Evolutionary conservation across 2,888 invertebrate species (phyloP).

Genomic region (Eristalinus aeneus): DNA sequence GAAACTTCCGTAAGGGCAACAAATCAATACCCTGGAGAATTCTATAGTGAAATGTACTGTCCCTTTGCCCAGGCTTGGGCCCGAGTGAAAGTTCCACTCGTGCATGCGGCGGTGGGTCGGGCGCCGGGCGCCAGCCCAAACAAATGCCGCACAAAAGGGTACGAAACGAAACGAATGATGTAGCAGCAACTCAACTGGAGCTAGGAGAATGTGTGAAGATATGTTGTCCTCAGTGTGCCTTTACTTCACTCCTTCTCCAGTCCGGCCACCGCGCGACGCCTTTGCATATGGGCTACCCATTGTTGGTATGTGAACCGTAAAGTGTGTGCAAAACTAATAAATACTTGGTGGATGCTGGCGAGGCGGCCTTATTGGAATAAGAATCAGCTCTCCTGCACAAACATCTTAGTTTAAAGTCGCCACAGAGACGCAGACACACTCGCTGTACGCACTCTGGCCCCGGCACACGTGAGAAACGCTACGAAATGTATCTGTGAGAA

Average conservation of each 20-base stretch:
- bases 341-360: conserved; percentile 60
- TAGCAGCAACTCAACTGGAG: background rate
- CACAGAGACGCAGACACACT: conserved; percentile 12
- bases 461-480: conserved; percentile 2
- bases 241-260: background rate
- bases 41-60: conserved; percentile 71
- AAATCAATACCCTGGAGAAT: conserved; percentile 74
- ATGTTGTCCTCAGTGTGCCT: conserved; percentile 13
- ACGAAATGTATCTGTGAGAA: conserved; percentile 38
- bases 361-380: conserved; percentile 58
- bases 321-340: conserved; percentile 63
- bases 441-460: background rate
- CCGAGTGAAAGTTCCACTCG: conserved; percentile 9
- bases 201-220: conserved; percentile 54
- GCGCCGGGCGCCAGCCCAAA: conserved; percentile 13
- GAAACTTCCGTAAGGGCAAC: conserved; percentile 72
- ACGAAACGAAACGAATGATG: conserved; percentile 1
- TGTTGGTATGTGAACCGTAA: conserved; percentile 54
- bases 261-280: background rate
- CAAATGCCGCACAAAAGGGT: conserved; percentile 52
- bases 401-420: conserved; percentile 68
- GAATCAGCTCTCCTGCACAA: conserved; percentile 48
- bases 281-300: conserved; percentile 58
- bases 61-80: conserved; percentile 58
- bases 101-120: background rate